Base-by-base conservation (phyloP, 2,888 invertebrate genomes). In the Luperina testacea region DNA sequence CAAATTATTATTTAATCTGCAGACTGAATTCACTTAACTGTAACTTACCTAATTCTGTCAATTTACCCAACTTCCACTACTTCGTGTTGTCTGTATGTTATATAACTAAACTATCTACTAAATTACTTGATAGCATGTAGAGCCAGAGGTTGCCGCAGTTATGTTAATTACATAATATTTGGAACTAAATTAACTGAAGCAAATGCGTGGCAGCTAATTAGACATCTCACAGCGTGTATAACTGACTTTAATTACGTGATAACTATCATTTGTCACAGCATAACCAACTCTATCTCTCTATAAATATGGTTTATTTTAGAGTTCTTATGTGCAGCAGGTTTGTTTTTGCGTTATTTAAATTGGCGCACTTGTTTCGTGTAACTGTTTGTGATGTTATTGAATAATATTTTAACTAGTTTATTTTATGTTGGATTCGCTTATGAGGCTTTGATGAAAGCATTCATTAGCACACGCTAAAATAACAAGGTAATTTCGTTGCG, bases 171-270 rank as follows among this genome's bases (percentile, higher is more conserved):
- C 84, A 84, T 89, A 85, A 89, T 87, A 87, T 90, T 90, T 84
- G 81, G 74, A 89, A 89, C 90, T 90, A 90, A 90, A 90, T 90
- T 91, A 90, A 90, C 89, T 91, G 89, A 90, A 86, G 86, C 90
- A 88, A 90, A 90, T 86, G 85, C 88, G 86, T 88, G 85, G 88
- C 84, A 87, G 88, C 90, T 91, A 91, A 91, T 91, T 91, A 91
- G 89, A 91, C 90, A 90, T 90, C 90, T 90, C 90, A 82, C 89
- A 87, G 83, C 78, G 88, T 80, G 87, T 81, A 78, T 77, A 83
- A 87, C 84, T 76, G 83, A 72, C 85, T 88, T 89, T 88, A 91
- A 87, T 87, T 87, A 87, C 61, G 53, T 65, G 45, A 72, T 69
- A 82, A 80, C 77, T 77, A 59, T 64, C 0, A 48, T n/a, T 45